Evolutionary conservation across 1,140 invertebrate genomes (phyloP).

Genomic region (Nymphalis io): DNA sequence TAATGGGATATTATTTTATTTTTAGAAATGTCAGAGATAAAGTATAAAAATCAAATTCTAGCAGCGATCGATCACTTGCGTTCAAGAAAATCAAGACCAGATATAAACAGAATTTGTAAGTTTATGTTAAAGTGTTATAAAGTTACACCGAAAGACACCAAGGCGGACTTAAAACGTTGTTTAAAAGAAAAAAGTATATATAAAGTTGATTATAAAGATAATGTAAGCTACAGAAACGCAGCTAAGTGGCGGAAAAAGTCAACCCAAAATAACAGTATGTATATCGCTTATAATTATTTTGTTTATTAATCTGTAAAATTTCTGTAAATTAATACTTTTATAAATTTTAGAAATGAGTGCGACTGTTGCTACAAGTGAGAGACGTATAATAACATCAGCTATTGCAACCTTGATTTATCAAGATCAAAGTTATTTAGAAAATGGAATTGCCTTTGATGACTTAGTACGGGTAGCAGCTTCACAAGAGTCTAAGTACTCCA

Average conservation of each 20-base stretch:
- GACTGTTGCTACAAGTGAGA: conserved; percentile 62
- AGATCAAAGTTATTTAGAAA: conserved; percentile 86
- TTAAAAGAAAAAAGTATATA: conserved; percentile 89
- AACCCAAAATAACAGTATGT: conserved; percentile 67
- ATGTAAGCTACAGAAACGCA: conserved; percentile 91
- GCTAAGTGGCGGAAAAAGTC: conserved; percentile 84
- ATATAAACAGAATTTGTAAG: conserved; percentile 90
- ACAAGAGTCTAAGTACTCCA: conserved; percentile 84
- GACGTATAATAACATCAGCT: conserved; percentile 83
- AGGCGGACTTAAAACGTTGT: conserved; percentile 87
- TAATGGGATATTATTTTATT: conserved; percentile 32
- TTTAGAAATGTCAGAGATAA: conserved; percentile 81
- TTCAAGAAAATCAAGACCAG: conserved; percentile 90
- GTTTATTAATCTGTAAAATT: neutral
- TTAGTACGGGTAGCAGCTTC: conserved; percentile 84
- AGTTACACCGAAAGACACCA: conserved; percentile 86
- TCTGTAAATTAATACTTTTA: neutral
- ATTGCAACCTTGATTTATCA: conserved; percentile 85
- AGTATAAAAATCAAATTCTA: conserved; percentile 87
- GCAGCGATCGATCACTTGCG: conserved; percentile 92
- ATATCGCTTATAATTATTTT: conserved; percentile 10
- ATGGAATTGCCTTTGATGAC: conserved; percentile 84
- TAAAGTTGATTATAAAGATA: conserved; percentile 93
- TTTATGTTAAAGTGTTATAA: conserved; percentile 88
- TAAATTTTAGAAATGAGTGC: conserved; percentile 66